Evolutionary conservation across 1,140 invertebrate species (phyloP).

Genomic region (Antheraea mylitta): DNA sequence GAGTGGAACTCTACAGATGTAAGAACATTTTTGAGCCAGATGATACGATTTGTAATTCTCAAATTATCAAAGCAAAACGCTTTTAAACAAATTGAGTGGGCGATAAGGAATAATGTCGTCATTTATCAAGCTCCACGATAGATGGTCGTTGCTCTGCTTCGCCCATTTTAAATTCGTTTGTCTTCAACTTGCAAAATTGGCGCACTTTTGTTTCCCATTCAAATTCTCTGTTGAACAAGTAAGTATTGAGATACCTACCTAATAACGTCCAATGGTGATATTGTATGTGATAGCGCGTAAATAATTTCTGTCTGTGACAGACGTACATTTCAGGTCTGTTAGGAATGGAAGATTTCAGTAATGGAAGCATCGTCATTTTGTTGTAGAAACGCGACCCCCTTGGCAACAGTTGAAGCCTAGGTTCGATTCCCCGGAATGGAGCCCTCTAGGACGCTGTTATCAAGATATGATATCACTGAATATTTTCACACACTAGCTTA

Average conservation of each 20-base stretch:
- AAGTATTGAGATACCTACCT: background rate
- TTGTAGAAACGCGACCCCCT: too few species aligned
- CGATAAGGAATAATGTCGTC: constrained; percentile 78
- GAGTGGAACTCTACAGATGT: constrained; percentile 56
- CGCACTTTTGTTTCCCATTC: constrained; percentile 62
- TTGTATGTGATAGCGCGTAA: too few species aligned
- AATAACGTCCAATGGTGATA: background rate
- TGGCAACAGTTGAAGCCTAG: too few species aligned
- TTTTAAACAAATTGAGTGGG: constrained; percentile 79
- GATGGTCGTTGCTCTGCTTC: constrained; percentile 72
- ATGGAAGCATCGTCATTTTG: too few species aligned
- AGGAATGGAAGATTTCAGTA: too few species aligned
- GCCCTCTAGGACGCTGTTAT: too few species aligned
- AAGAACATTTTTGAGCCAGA: constrained; percentile 69
- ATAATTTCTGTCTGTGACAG: too few species aligned
- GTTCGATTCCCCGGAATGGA: too few species aligned
- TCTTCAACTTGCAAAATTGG: constrained; percentile 74
- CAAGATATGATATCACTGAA: too few species aligned
- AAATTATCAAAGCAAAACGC: constrained; percentile 78
- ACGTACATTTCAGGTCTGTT: too few species aligned
- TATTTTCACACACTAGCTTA: too few species aligned
- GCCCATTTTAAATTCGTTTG: constrained; percentile 78
- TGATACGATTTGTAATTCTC: constrained; percentile 77
- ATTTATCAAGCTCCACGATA: constrained; percentile 75
- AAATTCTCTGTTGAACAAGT: constrained; percentile 31